Evolutionary conservation across 2,113 vertebrate genomes (phyloP).

Genomic region (Odontesthes bonariensis): DNA sequence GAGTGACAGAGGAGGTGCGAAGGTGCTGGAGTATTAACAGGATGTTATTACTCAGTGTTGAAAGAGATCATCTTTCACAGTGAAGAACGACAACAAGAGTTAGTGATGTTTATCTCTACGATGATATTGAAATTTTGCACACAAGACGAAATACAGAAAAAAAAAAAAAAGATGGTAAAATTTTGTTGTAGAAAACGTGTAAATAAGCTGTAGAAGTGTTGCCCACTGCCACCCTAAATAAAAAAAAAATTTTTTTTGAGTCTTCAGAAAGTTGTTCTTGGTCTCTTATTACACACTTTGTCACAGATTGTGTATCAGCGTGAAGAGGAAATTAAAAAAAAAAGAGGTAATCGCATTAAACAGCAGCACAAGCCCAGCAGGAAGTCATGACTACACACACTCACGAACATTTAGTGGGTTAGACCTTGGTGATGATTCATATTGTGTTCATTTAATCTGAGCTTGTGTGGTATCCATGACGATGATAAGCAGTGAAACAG

Average conservation of each 20-base stretch:
- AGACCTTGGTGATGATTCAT: constrained; percentile 46
- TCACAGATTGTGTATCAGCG: not conserved
- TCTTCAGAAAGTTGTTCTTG: constrained; percentile 32
- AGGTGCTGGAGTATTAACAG: constrained; percentile 31
- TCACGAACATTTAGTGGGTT: constrained; percentile 31
- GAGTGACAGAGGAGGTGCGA: constrained; percentile 26
- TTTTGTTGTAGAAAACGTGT: constrained; percentile 61
- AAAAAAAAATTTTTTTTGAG: constrained; percentile 46
- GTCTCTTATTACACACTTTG: not conserved
- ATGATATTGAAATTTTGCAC: constrained; percentile 51
- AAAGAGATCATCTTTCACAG: constrained; percentile 26
- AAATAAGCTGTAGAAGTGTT: constrained; percentile 71
- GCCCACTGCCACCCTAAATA: constrained; percentile 20
- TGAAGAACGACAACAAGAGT: constrained; percentile 14
- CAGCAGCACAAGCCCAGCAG: not conserved
- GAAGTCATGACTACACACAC: constrained; percentile 37
- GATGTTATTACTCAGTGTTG: constrained; percentile 22
- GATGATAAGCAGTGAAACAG: constrained; percentile 8
- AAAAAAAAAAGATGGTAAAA: not conserved
- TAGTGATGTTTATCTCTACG: constrained; percentile 33
- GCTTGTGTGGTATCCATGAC: constrained; percentile 46
- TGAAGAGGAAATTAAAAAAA: too few relatives aligned
- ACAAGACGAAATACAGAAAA: constrained; percentile 8
- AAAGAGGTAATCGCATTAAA: constrained; percentile 1
- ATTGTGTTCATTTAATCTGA: constrained; percentile 32